These are phyloP conservation scores for Heterochromis multidens DNA, from an alignment of 2,113 vertebrate species.

Conservation along the genomic window DNA sequence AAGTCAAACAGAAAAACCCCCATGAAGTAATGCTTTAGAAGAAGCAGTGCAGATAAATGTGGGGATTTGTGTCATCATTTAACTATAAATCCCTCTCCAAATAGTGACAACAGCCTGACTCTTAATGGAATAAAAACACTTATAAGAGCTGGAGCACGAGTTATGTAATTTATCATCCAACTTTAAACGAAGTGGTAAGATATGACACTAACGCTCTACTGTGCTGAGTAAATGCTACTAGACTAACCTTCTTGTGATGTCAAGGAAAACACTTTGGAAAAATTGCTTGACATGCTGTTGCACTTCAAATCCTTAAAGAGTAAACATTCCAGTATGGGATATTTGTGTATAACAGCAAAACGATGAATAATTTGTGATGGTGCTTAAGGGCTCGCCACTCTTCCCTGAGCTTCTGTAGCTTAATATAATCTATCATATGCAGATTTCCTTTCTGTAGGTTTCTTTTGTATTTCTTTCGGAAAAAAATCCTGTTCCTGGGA, in stretches of 20 bases:
- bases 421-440: not conserved
- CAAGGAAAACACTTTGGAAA: not conserved
- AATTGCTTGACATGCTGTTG: not conserved
- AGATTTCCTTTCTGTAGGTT: not conserved
- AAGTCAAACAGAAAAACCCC: not conserved
- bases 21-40: not conserved
- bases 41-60: constrained; percentile 1
- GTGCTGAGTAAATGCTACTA: not conserved
- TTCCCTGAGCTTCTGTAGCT: not conserved
- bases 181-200: constrained; percentile 25
- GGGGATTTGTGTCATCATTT: constrained; percentile 25
- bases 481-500: not conserved
- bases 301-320: not conserved
- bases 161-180: constrained; percentile 23
- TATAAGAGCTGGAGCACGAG: not conserved
- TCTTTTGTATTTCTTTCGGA: not conserved
- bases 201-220: not conserved
- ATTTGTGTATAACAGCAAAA: not conserved
- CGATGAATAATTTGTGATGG: not conserved
- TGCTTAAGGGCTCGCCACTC: not conserved
- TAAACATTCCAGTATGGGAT: not conserved
- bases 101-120: not conserved
- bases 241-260: not conserved
- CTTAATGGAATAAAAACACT: constrained; percentile 32
- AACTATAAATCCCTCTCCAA: constrained; percentile 1